These are phyloP conservation scores for Agonum fuliginosum DNA, from an alignment of 2,888 invertebrate species.

Conservation along the genomic window DNA sequence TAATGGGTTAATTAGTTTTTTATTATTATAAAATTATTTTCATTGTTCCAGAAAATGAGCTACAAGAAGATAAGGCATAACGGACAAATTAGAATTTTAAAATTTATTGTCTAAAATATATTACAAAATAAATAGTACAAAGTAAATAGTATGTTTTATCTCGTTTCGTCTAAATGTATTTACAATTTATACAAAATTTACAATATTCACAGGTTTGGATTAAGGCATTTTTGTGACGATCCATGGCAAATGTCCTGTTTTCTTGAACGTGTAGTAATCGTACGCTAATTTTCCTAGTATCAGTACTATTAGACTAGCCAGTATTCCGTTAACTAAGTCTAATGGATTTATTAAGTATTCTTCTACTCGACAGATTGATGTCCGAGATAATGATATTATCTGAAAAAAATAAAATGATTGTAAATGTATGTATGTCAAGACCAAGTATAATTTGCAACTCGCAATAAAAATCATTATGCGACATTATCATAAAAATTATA, in stretches of 20 bases:
- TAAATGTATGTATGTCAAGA: conserved; percentile 35
- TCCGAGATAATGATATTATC: conserved; percentile 81
- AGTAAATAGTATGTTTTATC: conserved; percentile 9
- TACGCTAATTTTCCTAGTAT: conserved; percentile 85
- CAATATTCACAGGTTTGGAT: conserved; percentile 60
- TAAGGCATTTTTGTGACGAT: conserved; percentile 86
- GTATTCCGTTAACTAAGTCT: conserved; percentile 83
- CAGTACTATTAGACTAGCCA: conserved; percentile 81
- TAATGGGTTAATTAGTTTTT: too few relatives aligned
- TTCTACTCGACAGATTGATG: conserved; percentile 80
- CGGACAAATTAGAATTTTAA: neutral
- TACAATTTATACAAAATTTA: conserved; percentile 40
- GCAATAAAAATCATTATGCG: neutral
- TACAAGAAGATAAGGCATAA: neutral
- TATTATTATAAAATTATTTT: conserved; percentile 14
- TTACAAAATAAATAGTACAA: conserved; percentile 44
- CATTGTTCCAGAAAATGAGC: conserved; percentile 15
- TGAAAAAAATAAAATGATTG: conserved; percentile 70
- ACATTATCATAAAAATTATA: conserved; percentile 7
- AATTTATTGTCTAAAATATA: conserved; percentile 43
- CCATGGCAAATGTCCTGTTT: conserved; percentile 88
- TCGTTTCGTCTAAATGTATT: conserved; percentile 10
- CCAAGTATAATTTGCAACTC: conserved; percentile 4
- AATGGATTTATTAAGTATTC: conserved; percentile 79
- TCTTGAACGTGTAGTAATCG: conserved; percentile 88